Evolutionary conservation across 2,797 vertebrate genomes (phyloP).

Genomic region (Sebastes glaucus): DNA sequence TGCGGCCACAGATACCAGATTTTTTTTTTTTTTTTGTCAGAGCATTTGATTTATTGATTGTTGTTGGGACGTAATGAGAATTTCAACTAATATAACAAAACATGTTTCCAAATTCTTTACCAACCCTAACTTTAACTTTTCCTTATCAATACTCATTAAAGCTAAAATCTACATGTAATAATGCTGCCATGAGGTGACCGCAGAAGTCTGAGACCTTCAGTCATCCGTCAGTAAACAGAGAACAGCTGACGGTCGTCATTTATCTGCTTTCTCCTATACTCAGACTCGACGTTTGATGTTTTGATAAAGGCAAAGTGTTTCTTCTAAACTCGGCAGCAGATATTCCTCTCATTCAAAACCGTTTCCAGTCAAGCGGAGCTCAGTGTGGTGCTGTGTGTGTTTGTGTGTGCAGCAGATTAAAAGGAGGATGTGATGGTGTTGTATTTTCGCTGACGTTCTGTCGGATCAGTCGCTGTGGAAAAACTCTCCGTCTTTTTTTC

Average conservation of each 20-base stretch:
- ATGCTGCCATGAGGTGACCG: background rate
- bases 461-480: constrained; percentile 31
- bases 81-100: too few species aligned
- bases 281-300: background rate
- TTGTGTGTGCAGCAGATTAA: constrained; percentile 38
- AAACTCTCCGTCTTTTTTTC: constrained; percentile 13
- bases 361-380: constrained; percentile 2
- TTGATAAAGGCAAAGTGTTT: background rate
- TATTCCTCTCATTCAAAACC: background rate
- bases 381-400: background rate
- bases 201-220: background rate
- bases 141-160: background rate
- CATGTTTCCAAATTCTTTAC: too few species aligned
- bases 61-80: too few species aligned
- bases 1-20: too few species aligned
- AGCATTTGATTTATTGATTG: too few species aligned
- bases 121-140: too few species aligned
- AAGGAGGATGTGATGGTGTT: constrained; percentile 18
- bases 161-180: background rate
- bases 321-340: background rate
- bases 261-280: background rate
- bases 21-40: too few species aligned
- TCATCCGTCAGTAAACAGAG: background rate
- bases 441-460: constrained; percentile 43
- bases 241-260: background rate